A percentile compares a stretch with the other conserved stretches of the same genome.
Evolutionary conservation across 2,888 invertebrate species (phyloP).

Genomic region (Crocallis elinguaria): DNA sequence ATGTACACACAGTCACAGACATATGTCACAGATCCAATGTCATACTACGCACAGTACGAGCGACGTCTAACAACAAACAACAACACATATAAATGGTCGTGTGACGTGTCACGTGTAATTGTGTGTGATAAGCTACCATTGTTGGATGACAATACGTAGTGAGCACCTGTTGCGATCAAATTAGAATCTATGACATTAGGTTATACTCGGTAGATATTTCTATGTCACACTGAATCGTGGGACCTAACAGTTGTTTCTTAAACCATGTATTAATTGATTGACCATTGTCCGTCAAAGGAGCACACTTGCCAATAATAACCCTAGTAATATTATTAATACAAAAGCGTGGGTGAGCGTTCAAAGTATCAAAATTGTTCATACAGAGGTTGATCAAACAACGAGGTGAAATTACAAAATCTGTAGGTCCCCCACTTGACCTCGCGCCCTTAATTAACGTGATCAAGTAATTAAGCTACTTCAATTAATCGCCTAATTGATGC

Average conservation of each 20-base stretch:
- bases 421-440: slow-evolving; percentile 42
- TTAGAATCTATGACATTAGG: neutral
- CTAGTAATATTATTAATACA: no score
- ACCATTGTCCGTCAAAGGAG: no score
- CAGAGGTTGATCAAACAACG: neutral
- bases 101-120: neutral
- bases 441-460: slow-evolving; percentile 34
- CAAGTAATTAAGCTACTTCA: slow-evolving; percentile 38
- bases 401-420: slow-evolving; percentile 35
- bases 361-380: neutral
- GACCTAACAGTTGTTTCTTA: no score
- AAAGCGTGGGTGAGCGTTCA: no score
- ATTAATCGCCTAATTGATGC: slow-evolving; percentile 35
- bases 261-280: no score
- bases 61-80: no score
- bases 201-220: no score
- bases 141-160: slow-evolving; percentile 14
- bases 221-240: no score
- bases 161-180: slow-evolving; percentile 13
- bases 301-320: neutral
- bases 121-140: slow-evolving; percentile 11
- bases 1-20: no score
- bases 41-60: no score
- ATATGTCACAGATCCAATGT: no score
- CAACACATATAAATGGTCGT: no score